Percentiles rank a stretch among this genome's conserved stretches.
Conservation (phyloP, 2,113 vertebrate genomes). For the Callocephalon fimbriatum region DNA sequence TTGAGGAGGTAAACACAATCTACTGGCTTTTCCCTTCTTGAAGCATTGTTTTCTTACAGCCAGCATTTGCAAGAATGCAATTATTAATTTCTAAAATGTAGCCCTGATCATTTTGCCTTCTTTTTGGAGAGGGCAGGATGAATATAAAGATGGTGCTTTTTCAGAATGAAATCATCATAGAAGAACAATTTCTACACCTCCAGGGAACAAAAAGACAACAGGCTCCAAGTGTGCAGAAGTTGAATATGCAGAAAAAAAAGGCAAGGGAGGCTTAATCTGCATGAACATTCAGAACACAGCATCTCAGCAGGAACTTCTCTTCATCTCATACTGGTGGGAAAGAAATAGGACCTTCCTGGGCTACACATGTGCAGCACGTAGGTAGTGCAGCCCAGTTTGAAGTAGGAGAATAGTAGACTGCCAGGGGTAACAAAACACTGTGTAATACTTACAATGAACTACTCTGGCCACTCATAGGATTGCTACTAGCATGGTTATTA, state of each 20-base stretch:
- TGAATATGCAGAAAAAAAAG: not conserved
- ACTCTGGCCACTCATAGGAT: not conserved
- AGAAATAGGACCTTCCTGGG: not conserved
- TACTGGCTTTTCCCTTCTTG: not conserved
- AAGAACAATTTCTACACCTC: not conserved
- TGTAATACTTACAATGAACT: not conserved
- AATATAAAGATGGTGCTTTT: not conserved
- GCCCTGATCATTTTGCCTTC: not conserved
- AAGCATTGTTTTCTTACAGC: not conserved
- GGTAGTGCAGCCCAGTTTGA: not conserved
- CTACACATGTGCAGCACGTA: not conserved
- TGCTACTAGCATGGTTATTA: not conserved
- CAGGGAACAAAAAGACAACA: accelerated
- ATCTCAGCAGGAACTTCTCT: not conserved
- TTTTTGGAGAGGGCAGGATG: not conserved
- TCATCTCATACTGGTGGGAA: not conserved
- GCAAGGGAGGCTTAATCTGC: not conserved
- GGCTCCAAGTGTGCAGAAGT: not conserved
- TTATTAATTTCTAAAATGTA: not conserved
- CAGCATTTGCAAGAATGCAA: not conserved
- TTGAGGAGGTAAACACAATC: not conserved
- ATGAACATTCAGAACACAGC: not conserved
- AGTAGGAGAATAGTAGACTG: not conserved
- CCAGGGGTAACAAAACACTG: not conserved
- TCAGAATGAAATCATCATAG: not conserved